Base-by-base conservation (phyloP, 2,113 vertebrate genomes). In the Oriolus oriolus region DNA sequence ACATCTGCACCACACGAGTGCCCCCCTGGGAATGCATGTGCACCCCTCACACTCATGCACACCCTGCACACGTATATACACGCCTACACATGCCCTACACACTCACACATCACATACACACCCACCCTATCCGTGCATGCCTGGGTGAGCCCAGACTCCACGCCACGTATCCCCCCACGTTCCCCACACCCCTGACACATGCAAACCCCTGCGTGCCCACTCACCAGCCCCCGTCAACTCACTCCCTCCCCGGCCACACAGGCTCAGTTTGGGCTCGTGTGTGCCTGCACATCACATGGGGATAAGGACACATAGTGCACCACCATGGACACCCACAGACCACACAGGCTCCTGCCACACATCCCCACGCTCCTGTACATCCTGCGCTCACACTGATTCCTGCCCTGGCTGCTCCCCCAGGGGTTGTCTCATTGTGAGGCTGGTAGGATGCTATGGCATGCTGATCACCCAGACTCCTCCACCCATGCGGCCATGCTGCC, bases 241-340 rank as follows among this genome's bases (percentile, higher is more conserved):
- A 23, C 54, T 57, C 33, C 21, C 74, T 14, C 10, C 7, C 17
- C 0, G 2, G 33, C 54, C 69, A 49, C 59, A 28, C 0, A 0
- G 16, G 65, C 24, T 86, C 56, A n/a, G 17, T 44, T 68, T 1
- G 1, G 53, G 20, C 8, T 84, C 0, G 0, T 0, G 0, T 31
- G 57, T 23, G 13, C 11, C 74, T 39, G 33, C 33, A 61, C 2
- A 5, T 24, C 10, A 3, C 9, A 11, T 5, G 13, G 53, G 49
- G 49, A 30, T 54, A 15, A 0, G 1, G 49, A 65, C 3, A 3
- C 0, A 0, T 23, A 42, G 57, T 73, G 42, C 35, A 31, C 9
- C 13, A 13, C 22, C 4, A 0, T 0, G 1, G 66, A 63, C 42
- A 53, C 7, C 8, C 28, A 39, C 6, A 81, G 68, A 49, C 24